These are phyloP conservation scores for Talpa occidentalis DNA, from an alignment of 2,113 vertebrate species.

Conservation along the genomic window DNA sequence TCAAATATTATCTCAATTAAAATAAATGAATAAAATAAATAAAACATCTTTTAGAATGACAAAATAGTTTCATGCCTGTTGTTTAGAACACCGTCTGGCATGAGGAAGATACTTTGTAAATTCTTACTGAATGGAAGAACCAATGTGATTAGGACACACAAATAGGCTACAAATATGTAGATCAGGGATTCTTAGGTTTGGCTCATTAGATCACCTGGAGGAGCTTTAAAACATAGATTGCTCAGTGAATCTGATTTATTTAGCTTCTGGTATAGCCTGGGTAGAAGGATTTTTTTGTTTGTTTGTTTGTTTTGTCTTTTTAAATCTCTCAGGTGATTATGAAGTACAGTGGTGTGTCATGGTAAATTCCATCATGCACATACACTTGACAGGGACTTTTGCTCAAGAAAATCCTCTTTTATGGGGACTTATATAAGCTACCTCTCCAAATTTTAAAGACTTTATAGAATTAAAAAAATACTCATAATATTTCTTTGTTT, in stretches of 20 bases:
- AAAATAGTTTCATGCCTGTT: too few relatives aligned
- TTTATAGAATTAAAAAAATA: background rate
- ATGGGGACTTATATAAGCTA: background rate
- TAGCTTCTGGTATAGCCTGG: background rate
- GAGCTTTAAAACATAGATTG: background rate
- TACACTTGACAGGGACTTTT: background rate
- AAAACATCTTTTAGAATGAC: too few relatives aligned
- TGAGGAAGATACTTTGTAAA: background rate
- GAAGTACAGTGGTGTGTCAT: background rate
- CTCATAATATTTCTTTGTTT: background rate
- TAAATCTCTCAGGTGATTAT: background rate
- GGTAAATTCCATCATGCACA: background rate
- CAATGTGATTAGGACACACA: background rate
- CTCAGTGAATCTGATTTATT: background rate
- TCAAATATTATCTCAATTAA: too few relatives aligned
- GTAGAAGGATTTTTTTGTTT: background rate
- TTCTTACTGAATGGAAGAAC: background rate
- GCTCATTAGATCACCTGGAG: background rate
- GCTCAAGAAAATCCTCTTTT: background rate
- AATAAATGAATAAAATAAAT: too few relatives aligned
- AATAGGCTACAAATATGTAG: slow-evolving; percentile 1
- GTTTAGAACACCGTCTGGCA: background rate
- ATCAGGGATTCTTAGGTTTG: slow-evolving; percentile 34
- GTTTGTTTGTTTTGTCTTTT: background rate
- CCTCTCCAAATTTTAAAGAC: background rate